Evolutionary conservation across 2,797 vertebrate species (phyloP).

Genomic region (Sebastes steindachneri): DNA sequence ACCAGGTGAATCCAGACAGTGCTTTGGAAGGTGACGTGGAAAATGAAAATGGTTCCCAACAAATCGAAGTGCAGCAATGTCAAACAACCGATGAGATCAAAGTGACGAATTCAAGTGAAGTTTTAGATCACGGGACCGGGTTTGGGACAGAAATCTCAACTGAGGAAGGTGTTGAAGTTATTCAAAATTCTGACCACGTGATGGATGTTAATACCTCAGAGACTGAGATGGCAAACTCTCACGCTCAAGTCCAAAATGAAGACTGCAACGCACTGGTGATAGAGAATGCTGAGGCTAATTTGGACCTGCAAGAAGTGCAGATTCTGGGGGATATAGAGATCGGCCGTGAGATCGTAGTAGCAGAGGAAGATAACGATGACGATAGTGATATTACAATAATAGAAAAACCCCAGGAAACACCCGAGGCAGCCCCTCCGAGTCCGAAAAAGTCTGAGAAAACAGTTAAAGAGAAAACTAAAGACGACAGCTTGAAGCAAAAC

Average conservation of each 20-base stretch:
- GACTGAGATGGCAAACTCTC: slow-evolving; percentile 38
- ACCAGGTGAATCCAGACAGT: slow-evolving; percentile 24
- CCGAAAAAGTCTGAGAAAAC: slow-evolving; percentile 41
- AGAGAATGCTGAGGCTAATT: slow-evolving; percentile 24
- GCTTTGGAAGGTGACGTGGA: neutral
- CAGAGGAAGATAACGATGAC: slow-evolving; percentile 64
- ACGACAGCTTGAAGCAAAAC: slow-evolving; percentile 30
- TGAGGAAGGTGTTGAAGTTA: slow-evolving; percentile 53
- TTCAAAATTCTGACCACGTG: slow-evolving; percentile 50
- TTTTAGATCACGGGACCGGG: neutral
- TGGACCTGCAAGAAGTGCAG: slow-evolving; percentile 68
- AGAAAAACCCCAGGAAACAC: slow-evolving; percentile 49
- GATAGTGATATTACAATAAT: slow-evolving; percentile 60
- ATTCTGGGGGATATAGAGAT: slow-evolving; percentile 80
- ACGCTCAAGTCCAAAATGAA: slow-evolving; percentile 25
- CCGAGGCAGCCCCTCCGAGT: neutral
- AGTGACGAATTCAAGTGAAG: slow-evolving; percentile 25
- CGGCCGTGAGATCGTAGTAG: slow-evolving; percentile 77
- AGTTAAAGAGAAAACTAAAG: slow-evolving; percentile 26
- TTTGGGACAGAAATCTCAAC: neutral
- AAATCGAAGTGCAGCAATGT: slow-evolving; percentile 16
- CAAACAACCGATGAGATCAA: slow-evolving; percentile 30
- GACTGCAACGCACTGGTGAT: neutral
- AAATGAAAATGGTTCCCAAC: slow-evolving; percentile 35
- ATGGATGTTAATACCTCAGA: slow-evolving; percentile 50